Evolutionary conservation across 92 coral and sea anemone genomes (phyloP), one percentile per base, ranked within the genome.

Genomic region (Bergia sp.): DNA sequence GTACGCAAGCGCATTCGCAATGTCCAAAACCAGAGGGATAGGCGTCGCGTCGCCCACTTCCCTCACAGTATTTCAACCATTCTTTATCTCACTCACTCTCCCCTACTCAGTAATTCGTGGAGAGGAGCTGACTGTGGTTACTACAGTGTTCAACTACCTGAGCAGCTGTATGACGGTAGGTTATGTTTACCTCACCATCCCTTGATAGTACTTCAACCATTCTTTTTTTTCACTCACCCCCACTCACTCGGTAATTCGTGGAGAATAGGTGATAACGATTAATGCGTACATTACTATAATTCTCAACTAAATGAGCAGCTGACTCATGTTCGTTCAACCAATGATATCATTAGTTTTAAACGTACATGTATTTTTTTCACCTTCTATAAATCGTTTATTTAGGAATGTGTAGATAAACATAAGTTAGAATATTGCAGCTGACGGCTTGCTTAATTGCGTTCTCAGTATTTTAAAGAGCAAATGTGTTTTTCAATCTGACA

Each of bases 61-160:
- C 4, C 89, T 97, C 13, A 95, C 91, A 44, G 96, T 87, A 16
- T 97, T 94, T 82, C 94, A 94, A 81, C 96, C 98, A 0, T 97
- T 95, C 96, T 97, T 97, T 79, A 96, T 97, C 47, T 93, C 95
- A 18, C 88, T 95, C 47, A 97, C 98, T 21, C 92, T 95, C 3
- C 99, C 99, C 38, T 97, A 97, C 91, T 97, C 98, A 2, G 94
- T 97, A 49, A 97, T 97, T 50, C 92, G 99, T 80, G 99, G 96
- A 47, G 99, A 97, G 86, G 96, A 94, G 91, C 93, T 97, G 67
- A 92, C 97, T 82, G 91, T 97, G 23, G 90, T 86, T 53, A 85
- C 95, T 8, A 94, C 98, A 15, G 98, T 95, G 77, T 97, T 97
- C 66, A 97, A 97, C 92, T 97, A 97, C 79, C 84, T 94, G 96